These are phyloP conservation scores for Trichogramma pretiosum DNA, from an alignment of 1,140 invertebrate species.

Conservation along the genomic window DNA sequence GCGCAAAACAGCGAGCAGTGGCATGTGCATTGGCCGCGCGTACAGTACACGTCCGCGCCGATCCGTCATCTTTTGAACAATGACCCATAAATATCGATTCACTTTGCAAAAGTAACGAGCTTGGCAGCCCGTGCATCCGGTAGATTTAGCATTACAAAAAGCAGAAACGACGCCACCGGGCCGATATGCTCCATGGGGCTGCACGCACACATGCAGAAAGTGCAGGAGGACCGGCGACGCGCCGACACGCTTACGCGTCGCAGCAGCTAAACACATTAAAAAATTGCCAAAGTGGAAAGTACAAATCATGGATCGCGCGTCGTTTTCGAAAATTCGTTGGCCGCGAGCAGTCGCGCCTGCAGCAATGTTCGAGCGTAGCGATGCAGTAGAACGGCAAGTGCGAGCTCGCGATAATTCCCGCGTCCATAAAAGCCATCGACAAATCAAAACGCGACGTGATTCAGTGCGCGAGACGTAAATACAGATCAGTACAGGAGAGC, in stretches of 20 bases:
- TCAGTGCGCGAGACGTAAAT: constrained; percentile 45
- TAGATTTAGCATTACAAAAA: constrained; percentile 20
- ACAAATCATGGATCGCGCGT: constrained; percentile 35
- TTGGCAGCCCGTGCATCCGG: constrained; percentile 8
- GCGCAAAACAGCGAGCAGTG: too few species aligned
- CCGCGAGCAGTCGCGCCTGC: not conserved
- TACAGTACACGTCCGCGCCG: not conserved
- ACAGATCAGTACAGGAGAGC: constrained; percentile 42
- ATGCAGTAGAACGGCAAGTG: constrained; percentile 25
- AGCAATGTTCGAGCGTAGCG: not conserved
- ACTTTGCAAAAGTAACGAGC: constrained; percentile 14
- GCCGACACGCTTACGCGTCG: too few species aligned
- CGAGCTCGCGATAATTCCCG: constrained; percentile 42
- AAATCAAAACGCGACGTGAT: constrained; percentile 46
- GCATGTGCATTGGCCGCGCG: too few species aligned
- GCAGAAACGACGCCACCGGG: constrained; percentile 2
- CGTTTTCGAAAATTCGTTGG: not conserved
- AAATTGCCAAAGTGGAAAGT: constrained; percentile 38
- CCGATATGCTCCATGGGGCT: not conserved
- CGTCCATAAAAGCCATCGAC: constrained; percentile 47
- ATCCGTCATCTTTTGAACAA: not conserved
- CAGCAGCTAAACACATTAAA: constrained; percentile 29
- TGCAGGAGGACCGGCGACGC: too few species aligned
- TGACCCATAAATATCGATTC: constrained; percentile 10
- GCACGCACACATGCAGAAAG: too few species aligned